Percentiles rank a stretch among this genome's conserved stretches.
These are phyloP conservation scores for Selene dorsalis DNA, from an alignment of 2,797 vertebrate species.

Conservation along the genomic window DNA sequence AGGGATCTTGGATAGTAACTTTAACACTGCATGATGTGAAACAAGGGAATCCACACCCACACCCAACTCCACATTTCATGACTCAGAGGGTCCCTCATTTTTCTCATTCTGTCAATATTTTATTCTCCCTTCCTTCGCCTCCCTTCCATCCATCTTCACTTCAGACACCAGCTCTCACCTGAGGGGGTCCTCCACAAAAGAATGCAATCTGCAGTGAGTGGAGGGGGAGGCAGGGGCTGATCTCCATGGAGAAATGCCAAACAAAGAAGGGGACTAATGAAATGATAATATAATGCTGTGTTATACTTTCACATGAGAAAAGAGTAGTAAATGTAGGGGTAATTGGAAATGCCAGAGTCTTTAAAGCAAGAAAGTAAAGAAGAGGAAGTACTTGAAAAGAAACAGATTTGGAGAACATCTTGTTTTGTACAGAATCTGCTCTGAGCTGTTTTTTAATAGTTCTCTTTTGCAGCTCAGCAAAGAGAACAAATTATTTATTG, in stretches of 20 bases:
- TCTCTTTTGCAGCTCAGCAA: neutral
- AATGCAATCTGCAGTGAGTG: slow-evolving; percentile 64
- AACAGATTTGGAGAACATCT: slow-evolving; percentile 13
- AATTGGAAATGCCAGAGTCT: slow-evolving; percentile 35
- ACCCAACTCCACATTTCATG: slow-evolving; percentile 38
- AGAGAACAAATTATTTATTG: neutral
- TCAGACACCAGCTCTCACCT: slow-evolving; percentile 59
- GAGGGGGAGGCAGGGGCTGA: slow-evolving; percentile 44
- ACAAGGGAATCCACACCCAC: slow-evolving; percentile 33
- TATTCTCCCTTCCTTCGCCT: slow-evolving; percentile 48
- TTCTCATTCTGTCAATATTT: slow-evolving; percentile 71
- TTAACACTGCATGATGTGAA: slow-evolving; percentile 23
- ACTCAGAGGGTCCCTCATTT: slow-evolving; percentile 57
- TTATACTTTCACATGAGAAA: slow-evolving; percentile 41
- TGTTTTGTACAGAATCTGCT: neutral
- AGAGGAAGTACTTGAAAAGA: slow-evolving; percentile 7
- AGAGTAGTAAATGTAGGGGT: slow-evolving; percentile 13
- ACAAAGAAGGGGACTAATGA: slow-evolving; percentile 18
- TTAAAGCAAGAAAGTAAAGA: slow-evolving; percentile 24
- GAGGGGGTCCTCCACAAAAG: slow-evolving; percentile 71
- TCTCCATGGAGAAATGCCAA: slow-evolving; percentile 51
- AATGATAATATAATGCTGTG: slow-evolving; percentile 57
- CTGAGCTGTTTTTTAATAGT: neutral
- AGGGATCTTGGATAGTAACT: neutral
- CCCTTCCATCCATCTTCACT: slow-evolving; percentile 67